phyloP scores from a whole-genome alignment of 2,113 vertebrate species.

The Callorhinus ursinus region DNA sequence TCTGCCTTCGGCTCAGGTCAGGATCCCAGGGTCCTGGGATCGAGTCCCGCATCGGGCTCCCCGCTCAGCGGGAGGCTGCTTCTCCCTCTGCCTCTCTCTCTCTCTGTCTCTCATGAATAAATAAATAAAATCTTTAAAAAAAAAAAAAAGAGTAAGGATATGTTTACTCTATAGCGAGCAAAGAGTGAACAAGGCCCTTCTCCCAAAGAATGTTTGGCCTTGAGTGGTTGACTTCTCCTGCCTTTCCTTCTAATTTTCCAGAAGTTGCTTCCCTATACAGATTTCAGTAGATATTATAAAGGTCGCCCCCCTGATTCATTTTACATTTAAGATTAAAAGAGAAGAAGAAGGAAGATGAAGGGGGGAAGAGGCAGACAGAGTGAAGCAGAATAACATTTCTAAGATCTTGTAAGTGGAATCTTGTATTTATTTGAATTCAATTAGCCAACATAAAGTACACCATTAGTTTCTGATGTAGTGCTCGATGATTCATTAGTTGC shows the following conservation, averaged over 20 bases:
- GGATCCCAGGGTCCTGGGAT: no score
- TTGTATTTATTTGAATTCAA: background rate
- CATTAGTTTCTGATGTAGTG: no score
- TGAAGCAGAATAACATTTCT: background rate
- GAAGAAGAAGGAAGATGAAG: background rate
- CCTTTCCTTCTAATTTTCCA: conserved; percentile 8
- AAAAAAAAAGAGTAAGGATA: background rate
- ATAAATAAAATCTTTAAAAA: no score
- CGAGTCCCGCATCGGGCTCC: no score
- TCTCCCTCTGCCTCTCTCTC: no score
- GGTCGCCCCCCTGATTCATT: background rate
- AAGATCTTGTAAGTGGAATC: background rate
- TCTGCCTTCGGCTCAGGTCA: no score
- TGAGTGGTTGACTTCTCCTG: background rate
- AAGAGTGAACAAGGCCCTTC: background rate
- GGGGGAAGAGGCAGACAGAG: background rate
- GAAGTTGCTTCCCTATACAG: background rate
- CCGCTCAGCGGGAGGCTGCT: no score
- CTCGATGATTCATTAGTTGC: no score
- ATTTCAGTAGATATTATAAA: background rate
- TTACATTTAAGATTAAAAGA: background rate
- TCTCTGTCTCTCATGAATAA: no score
- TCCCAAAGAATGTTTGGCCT: background rate
- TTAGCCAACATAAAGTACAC: background rate
- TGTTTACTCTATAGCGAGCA: background rate